A percentile compares a stretch with the other conserved stretches of the same genome.
Evolutionary conservation across 2,797 vertebrate genomes (phyloP).

Genomic region (Rhadinocentrus ornatus): DNA sequence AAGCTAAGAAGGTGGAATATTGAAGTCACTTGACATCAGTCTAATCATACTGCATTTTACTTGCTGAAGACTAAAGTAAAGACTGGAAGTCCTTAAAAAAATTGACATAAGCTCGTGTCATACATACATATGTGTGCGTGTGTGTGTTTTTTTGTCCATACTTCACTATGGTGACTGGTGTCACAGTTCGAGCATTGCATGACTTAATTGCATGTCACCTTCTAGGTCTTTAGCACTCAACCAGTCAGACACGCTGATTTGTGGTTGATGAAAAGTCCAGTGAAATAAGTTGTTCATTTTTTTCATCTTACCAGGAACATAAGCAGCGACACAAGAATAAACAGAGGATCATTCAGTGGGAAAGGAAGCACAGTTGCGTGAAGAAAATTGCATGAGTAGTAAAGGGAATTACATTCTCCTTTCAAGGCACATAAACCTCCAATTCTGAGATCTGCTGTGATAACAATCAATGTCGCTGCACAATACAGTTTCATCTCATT

Average conservation of each 20-base stretch:
- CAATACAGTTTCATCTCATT: constrained; percentile 37
- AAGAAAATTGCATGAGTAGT: constrained; percentile 25
- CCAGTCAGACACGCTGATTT: neutral
- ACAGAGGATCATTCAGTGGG: constrained; percentile 30
- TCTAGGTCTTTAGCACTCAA: neutral
- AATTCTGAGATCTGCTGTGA: constrained; percentile 35
- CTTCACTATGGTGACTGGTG: neutral
- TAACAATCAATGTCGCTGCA: constrained; percentile 52
- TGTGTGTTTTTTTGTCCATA: neutral
- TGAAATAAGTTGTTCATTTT: constrained; percentile 1
- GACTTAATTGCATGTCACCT: neutral
- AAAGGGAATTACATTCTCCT: constrained; percentile 29
- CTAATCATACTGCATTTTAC: neutral
- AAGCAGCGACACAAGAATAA: constrained; percentile 1
- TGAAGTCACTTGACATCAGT: neutral
- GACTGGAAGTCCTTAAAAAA: no score
- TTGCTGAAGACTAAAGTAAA: no score
- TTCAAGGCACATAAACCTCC: constrained; percentile 40
- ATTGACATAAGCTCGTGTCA: neutral
- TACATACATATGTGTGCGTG: no score
- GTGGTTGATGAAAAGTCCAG: neutral
- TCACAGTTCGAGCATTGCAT: neutral
- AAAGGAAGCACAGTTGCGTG: constrained; percentile 13
- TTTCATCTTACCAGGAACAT: constrained; percentile 27
- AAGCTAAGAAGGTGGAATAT: neutral